Conservation (phyloP, 2,113 vertebrate genomes). For the Clarias magur region DNA sequence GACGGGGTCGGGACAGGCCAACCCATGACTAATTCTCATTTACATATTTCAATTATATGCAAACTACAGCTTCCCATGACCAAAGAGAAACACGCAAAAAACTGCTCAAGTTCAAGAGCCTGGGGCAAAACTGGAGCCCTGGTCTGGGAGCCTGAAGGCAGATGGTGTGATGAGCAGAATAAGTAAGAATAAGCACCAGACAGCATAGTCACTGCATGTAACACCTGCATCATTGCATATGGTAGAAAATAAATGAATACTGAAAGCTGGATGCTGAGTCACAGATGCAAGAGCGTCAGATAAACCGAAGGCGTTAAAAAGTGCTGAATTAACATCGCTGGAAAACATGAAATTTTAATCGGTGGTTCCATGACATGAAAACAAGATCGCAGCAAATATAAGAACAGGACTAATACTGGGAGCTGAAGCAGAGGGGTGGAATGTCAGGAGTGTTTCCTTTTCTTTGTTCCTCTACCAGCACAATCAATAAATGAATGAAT, state of each 20-base stretch:
- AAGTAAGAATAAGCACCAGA: constrained; percentile 8
- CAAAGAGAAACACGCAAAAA: constrained; percentile 23
- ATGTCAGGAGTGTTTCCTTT: constrained; percentile 25
- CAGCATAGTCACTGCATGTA: neutral
- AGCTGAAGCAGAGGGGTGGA: constrained; percentile 14
- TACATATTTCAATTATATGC: constrained; percentile 45
- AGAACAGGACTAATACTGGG: neutral
- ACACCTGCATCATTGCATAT: constrained; percentile 20
- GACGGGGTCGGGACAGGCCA: constrained; percentile 35
- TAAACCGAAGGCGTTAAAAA: neutral
- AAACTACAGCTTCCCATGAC: constrained; percentile 28
- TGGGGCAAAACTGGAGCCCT: constrained; percentile 9
- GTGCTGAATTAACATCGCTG: neutral
- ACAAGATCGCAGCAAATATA: neutral
- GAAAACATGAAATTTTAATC: neutral
- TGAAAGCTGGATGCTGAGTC: neutral
- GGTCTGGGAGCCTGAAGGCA: constrained; percentile 26
- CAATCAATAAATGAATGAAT: constrained; percentile 57
- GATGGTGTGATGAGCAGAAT: constrained; percentile 41
- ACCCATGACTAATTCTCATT: constrained; percentile 43
- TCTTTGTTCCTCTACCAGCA: constrained; percentile 40
- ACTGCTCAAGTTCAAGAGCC: constrained; percentile 44
- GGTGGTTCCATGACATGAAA: neutral
- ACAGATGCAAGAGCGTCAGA: neutral
- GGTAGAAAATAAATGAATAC: neutral